These are phyloP conservation scores for Natator depressus DNA, from an alignment of 2,113 vertebrate genomes.

Conservation along the genomic window DNA sequence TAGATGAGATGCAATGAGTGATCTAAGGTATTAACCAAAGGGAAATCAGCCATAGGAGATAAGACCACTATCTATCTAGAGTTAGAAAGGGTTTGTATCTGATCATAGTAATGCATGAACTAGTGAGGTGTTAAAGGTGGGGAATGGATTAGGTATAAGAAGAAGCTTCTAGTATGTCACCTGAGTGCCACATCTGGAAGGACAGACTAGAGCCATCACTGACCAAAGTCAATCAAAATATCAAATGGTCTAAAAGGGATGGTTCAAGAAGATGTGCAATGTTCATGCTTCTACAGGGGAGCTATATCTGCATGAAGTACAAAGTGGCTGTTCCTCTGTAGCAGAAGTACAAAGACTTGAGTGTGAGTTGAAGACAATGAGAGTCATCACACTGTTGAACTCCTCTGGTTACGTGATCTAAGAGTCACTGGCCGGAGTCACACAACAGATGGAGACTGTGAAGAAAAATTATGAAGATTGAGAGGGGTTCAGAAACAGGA, in stretches of 20 bases:
- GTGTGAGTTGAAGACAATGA: neutral
- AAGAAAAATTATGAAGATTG: neutral
- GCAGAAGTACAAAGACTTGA: neutral
- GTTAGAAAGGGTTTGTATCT: neutral
- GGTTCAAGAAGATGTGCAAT: neutral
- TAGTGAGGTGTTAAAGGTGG: neutral
- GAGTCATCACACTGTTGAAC: too few species aligned
- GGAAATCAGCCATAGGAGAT: neutral
- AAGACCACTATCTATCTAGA: neutral
- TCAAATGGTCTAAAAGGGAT: neutral
- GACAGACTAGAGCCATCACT: neutral
- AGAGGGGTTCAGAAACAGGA: neutral
- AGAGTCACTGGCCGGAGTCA: neutral
- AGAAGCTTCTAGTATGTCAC: neutral
- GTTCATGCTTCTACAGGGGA: neutral
- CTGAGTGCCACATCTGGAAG: neutral
- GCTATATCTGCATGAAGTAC: neutral
- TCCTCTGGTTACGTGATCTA: neutral
- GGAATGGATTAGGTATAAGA: slow-evolving; percentile 13
- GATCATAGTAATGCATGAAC: neutral
- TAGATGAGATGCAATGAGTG: neutral
- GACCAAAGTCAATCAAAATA: neutral
- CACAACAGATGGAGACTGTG: neutral
- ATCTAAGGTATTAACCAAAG: neutral
- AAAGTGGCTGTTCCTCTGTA: neutral